phyloP scores from a whole-genome alignment of 2,888 invertebrate species.

The Coleophora flavipennella region DNA sequence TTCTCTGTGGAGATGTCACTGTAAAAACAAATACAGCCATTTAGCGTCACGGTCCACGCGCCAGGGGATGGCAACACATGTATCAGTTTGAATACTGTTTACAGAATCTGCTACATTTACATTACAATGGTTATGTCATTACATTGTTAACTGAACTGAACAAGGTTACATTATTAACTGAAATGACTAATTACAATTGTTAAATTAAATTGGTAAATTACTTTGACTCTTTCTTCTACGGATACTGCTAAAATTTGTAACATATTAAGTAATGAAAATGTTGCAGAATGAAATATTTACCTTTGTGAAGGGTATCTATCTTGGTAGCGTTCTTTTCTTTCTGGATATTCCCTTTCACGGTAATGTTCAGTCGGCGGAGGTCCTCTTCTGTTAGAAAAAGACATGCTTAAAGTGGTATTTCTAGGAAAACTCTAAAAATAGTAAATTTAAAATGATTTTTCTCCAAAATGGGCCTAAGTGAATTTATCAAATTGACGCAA shows the following conservation, averaged over 20 bases:
- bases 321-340: slow-evolving; percentile 49
- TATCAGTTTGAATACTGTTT: slow-evolving; percentile 12
- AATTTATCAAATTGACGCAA: too few relatives aligned
- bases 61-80: slow-evolving; percentile 32
- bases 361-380: slow-evolving; percentile 45
- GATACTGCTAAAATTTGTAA: background rate
- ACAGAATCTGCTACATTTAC: too few relatives aligned
- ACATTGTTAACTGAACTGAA: too few relatives aligned
- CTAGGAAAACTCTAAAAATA: too few relatives aligned
- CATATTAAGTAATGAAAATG: slow-evolving; percentile 1
- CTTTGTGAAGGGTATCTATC: slow-evolving; percentile 43
- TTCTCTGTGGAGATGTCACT: slow-evolving; percentile 68
- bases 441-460: too few relatives aligned
- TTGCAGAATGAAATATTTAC: slow-evolving; percentile 25
- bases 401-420: too few relatives aligned
- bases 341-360: slow-evolving; percentile 44
- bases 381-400: slow-evolving; percentile 32
- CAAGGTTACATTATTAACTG: too few relatives aligned
- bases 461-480: too few relatives aligned
- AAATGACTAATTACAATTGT: too few relatives aligned
- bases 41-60: slow-evolving; percentile 45
- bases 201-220: too few relatives aligned
- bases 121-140: too few relatives aligned
- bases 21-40: slow-evolving; percentile 70
- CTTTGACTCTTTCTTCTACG: background rate